Evolutionary conservation across 2,113 vertebrate species (phyloP).

Genomic region (Haplotaxodon microlepis): DNA sequence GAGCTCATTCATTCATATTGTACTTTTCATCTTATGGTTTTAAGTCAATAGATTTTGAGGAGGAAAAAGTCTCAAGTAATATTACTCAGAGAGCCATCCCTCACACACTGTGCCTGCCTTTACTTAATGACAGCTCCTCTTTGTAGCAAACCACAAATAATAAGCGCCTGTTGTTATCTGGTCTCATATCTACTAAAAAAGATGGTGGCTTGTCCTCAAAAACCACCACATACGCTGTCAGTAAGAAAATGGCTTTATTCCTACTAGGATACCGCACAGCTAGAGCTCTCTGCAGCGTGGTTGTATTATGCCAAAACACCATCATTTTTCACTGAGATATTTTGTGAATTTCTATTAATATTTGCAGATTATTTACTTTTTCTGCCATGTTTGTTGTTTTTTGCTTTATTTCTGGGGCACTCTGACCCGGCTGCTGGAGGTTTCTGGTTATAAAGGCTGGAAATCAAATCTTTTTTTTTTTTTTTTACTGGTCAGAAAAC

Average conservation of each 20-base stretch:
- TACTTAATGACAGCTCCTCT: not conserved
- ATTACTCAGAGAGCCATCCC: not conserved
- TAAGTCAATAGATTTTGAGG: not conserved
- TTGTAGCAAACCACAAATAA: not conserved
- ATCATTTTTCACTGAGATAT: not conserved
- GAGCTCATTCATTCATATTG: not conserved
- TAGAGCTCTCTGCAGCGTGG: not conserved
- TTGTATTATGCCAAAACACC: not conserved
- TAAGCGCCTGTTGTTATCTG: not conserved
- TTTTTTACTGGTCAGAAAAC: not conserved
- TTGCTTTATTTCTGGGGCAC: not conserved
- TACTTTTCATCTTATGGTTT: not conserved
- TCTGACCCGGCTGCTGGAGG: not conserved
- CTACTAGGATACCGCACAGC: not conserved
- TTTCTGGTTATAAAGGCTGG: not conserved
- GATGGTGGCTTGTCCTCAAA: not conserved
- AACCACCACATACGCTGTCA: not conserved
- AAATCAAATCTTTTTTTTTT: not conserved
- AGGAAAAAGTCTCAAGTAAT: not conserved
- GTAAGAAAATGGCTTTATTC: not conserved
- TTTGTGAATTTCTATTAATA: not conserved
- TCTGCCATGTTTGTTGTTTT: not conserved
- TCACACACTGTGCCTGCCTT: not conserved
- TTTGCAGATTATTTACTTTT: not conserved
- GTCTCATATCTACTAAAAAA: not conserved